phyloP scores from a whole-genome alignment of 2,888 invertebrate genomes.

The Hydriomena furcata region DNA sequence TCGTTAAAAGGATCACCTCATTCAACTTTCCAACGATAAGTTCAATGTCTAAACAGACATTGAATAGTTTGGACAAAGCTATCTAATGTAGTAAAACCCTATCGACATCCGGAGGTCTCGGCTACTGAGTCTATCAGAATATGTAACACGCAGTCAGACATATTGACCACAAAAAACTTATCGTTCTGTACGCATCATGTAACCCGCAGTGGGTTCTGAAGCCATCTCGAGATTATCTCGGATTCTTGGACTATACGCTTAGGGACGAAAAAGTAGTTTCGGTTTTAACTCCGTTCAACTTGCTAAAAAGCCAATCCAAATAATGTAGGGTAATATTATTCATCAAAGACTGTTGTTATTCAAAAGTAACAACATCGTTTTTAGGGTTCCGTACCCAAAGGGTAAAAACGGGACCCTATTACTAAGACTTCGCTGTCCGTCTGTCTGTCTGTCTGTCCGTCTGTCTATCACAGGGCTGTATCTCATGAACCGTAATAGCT shows the following conservation, averaged over 20 bases:
- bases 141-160: conserved; percentile 21
- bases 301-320: neutral
- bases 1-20: too few relatives aligned
- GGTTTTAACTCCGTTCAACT: neutral
- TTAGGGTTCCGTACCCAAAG: too few relatives aligned
- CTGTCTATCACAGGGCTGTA: too few relatives aligned
- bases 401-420: too few relatives aligned
- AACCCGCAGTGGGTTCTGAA: conserved; percentile 38
- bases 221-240: conserved; percentile 66
- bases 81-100: neutral
- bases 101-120: neutral
- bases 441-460: too few relatives aligned
- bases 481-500: too few relatives aligned
- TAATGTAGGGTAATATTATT: neutral
- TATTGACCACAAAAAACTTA: conserved; percentile 51
- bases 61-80: neutral
- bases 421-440: too few relatives aligned
- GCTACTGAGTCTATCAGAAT: conserved; percentile 13
- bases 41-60: too few relatives aligned
- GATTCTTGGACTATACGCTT: conserved; percentile 16
- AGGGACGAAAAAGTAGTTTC: neutral
- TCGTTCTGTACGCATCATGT: conserved; percentile 60
- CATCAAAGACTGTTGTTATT: too few relatives aligned
- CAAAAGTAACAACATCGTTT: too few relatives aligned
- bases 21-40: too few relatives aligned